These are phyloP conservation scores for Oedothorax gibbosus DNA, from an alignment of 1,140 invertebrate species.

Conservation along the genomic window DNA sequence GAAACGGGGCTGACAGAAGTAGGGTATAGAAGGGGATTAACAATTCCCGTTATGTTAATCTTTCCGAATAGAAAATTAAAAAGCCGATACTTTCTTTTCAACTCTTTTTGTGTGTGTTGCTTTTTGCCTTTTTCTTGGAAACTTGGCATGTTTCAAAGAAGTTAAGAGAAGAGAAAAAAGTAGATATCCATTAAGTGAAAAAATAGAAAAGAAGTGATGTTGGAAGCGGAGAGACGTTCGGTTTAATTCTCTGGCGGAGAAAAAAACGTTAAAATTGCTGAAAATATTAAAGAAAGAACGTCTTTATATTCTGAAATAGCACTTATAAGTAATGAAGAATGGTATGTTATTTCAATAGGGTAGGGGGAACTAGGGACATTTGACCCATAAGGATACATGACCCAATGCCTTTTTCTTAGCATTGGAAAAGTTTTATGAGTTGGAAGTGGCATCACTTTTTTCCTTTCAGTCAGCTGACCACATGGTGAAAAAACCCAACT, in stretches of 20 bases:
- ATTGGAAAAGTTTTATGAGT: too few relatives aligned
- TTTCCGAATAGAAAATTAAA: conserved; percentile 54
- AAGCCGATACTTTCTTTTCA: conserved; percentile 51
- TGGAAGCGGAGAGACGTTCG: conserved; percentile 47
- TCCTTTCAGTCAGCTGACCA: too few relatives aligned
- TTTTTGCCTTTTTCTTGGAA: conserved; percentile 24
- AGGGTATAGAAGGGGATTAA: conserved; percentile 5
- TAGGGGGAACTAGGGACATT: too few relatives aligned
- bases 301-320: too few relatives aligned
- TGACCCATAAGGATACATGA: too few relatives aligned
- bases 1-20: not conserved
- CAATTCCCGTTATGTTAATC: conserved; percentile 59
- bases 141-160: conserved; percentile 43
- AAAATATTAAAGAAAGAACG: too few relatives aligned
- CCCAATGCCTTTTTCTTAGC: too few relatives aligned
- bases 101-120: conserved; percentile 14
- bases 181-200: conserved; percentile 43
- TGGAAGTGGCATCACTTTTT: too few relatives aligned
- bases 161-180: conserved; percentile 41
- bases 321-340: too few relatives aligned
- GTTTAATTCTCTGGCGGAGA: conserved; percentile 51
- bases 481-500: too few relatives aligned
- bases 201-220: conserved; percentile 25
- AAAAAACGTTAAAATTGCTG: not conserved
- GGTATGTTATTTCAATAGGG: too few relatives aligned